A percentile compares a stretch with the other conserved stretches of the same genome.
These are phyloP conservation scores for Aricia agestis DNA, from an alignment of 1,140 invertebrate species.

Conservation along the genomic window DNA sequence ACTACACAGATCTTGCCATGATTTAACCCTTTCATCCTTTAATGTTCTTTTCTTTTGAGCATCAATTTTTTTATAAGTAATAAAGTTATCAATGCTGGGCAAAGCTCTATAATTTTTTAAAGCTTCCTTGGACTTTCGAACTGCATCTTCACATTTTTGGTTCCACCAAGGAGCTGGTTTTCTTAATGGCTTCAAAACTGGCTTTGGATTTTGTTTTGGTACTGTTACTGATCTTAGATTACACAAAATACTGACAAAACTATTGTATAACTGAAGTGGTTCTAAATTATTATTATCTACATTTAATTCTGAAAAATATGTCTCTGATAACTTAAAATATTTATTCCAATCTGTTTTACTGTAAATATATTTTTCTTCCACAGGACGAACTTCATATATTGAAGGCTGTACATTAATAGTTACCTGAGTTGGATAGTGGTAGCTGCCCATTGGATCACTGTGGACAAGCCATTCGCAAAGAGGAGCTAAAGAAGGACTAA, in stretches of 20 bases:
- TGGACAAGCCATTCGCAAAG: constrained; percentile 23
- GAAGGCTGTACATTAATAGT: not conserved
- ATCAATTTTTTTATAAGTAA: constrained; percentile 26
- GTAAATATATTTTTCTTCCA: constrained; percentile 17
- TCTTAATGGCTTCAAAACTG: not conserved
- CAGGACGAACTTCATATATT: constrained; percentile 6
- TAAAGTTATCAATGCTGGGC: constrained; percentile 14
- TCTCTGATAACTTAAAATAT: constrained; percentile 4
- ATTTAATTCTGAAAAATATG: constrained; percentile 1
- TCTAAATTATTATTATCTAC: not conserved
- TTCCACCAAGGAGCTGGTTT: constrained; percentile 23
- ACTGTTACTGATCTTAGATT: not conserved
- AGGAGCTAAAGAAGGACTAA: constrained; percentile 8
- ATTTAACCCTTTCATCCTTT: constrained; percentile 14
- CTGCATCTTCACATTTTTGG: constrained; percentile 13
- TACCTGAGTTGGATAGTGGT: constrained; percentile 25
- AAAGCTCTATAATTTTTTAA: constrained; percentile 4
- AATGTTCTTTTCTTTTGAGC: constrained; percentile 21
- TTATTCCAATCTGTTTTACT: constrained; percentile 15
- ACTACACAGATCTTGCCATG: constrained; percentile 23
- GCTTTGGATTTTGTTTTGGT: constrained; percentile 8
- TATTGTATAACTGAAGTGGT: constrained; percentile 4
- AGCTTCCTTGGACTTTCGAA: constrained; percentile 15
- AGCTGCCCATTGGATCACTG: constrained; percentile 26
- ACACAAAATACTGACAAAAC: not conserved